phyloP scores from a whole-genome alignment of 2,797 vertebrate species.

The Myioborus miniatus region DNA sequence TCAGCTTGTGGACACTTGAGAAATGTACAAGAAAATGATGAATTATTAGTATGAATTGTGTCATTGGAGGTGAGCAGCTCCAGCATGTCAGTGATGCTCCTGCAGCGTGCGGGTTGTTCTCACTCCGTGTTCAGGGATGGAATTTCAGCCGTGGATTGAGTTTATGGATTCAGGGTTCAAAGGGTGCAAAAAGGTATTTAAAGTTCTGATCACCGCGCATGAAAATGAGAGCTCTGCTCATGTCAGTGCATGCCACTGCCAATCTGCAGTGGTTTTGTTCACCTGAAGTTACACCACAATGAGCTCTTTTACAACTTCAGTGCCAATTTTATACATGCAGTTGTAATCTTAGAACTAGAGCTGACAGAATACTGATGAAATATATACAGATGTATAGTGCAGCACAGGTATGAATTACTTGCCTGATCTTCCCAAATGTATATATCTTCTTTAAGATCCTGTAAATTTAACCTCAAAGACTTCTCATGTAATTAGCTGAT shows the following conservation, averaged over 20 bases:
- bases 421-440: background rate
- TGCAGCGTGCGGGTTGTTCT: background rate
- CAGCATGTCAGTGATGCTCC: fast-evolving
- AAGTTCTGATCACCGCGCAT: background rate
- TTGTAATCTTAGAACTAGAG: background rate
- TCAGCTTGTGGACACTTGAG: too few relatives aligned
- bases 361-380: background rate
- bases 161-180: background rate
- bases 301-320: background rate
- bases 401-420: fast-evolving
- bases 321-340: background rate
- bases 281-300: background rate
- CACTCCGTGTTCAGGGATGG: fast-evolving
- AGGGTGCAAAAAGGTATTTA: background rate
- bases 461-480: background rate
- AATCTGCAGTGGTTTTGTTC: background rate
- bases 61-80: background rate
- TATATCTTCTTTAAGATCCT: background rate
- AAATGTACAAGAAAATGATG: fast-evolving
- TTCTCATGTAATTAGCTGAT: background rate
- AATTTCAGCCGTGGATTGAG: background rate
- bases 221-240: fast-evolving
- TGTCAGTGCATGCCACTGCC: background rate
- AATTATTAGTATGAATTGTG: background rate
- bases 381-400: fast-evolving